Conservation (phyloP, 1,140 invertebrate species). For the Heliothis subflexa region DNA sequence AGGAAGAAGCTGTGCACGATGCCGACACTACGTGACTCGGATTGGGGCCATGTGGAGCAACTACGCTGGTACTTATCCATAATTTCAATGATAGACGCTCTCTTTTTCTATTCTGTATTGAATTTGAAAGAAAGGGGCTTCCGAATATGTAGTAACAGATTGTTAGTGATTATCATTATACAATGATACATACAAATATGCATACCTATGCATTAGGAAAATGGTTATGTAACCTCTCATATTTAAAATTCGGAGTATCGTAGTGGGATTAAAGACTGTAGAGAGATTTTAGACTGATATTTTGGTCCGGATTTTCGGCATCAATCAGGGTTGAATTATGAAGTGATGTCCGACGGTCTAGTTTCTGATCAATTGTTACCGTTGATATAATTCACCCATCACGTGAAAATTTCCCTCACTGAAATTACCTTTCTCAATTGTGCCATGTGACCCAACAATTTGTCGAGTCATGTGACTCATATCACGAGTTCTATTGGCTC, state of each 20-base stretch:
- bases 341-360: neutral
- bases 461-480: constrained; percentile 13
- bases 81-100: constrained; percentile 26
- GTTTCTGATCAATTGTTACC: neutral
- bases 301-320: too few species aligned
- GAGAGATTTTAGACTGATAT: too few species aligned
- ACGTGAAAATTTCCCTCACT: constrained; percentile 25
- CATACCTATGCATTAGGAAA: too few species aligned
- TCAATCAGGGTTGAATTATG: neutral
- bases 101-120: constrained; percentile 6
- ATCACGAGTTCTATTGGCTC: constrained; percentile 34
- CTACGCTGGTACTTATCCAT: constrained; percentile 16
- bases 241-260: too few species aligned
- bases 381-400: neutral
- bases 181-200: neutral
- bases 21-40: constrained; percentile 24
- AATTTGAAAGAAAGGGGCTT: neutral
- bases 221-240: too few species aligned
- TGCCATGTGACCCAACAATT: constrained; percentile 19
- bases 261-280: too few species aligned
- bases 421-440: constrained; percentile 33
- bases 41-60: constrained; percentile 40
- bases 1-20: constrained; percentile 28
- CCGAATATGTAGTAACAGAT: constrained; percentile 16
- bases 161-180: neutral